phyloP scores from a whole-genome alignment of 1,140 invertebrate genomes.

The Drosophila bocqueti region DNA sequence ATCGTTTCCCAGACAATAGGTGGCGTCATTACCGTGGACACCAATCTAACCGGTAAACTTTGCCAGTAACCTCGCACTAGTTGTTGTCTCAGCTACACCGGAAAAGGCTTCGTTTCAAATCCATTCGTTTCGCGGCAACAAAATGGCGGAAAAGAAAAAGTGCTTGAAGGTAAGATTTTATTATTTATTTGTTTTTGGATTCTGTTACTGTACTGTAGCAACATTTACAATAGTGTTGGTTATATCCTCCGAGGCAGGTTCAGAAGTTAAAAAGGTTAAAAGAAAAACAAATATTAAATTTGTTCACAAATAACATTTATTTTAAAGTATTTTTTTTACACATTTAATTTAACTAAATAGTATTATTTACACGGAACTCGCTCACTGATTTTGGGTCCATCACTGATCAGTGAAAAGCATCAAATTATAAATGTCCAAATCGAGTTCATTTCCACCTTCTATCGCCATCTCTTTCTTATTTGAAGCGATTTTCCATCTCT shows the following conservation, averaged over 20 bases:
- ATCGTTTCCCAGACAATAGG: background rate
- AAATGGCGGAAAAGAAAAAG: constrained; percentile 4
- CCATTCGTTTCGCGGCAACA: constrained; percentile 20
- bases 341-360: background rate
- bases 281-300: no score
- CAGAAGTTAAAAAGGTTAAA: background rate
- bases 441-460: background rate
- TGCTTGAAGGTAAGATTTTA: background rate
- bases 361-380: background rate
- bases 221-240: no score
- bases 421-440: background rate
- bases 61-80: background rate
- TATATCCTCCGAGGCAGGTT: background rate
- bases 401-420: no score
- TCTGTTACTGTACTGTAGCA: no score
- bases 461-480: constrained; percentile 13
- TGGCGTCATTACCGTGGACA: background rate
- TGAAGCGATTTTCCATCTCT: constrained; percentile 2
- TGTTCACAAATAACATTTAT: background rate
- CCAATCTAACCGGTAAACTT: background rate
- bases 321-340: background rate
- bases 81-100: background rate
- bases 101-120: background rate
- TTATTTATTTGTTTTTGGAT: background rate
- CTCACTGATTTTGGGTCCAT: background rate